Base-by-base conservation (phyloP, 92 coral and sea anemone genomes). In the Phenganax stokvisi region DNA sequence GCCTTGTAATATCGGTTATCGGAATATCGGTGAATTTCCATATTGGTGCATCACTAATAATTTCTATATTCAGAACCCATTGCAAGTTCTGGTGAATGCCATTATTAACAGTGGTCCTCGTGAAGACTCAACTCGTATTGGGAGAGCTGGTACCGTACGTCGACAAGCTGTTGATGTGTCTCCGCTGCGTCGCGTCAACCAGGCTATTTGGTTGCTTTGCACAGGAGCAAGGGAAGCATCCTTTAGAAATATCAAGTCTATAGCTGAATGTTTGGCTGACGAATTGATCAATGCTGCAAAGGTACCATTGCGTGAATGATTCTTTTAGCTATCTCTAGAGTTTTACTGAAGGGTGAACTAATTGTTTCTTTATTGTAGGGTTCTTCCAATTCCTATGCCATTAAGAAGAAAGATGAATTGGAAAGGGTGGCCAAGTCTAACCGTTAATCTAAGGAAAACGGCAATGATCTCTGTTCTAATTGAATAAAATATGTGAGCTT, bases 111-210 rank as follows among this genome's bases (percentile, higher is more conserved):
- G 98, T 88, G 98, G 98, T 54, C 98, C 98, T 27, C 93, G 98
- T 74, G 98, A 94, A 81, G 98, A 94, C 87, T 94, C 98, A 30
- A 94, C 98, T 51, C 92, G 98, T 81, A 94, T 94, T 87, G 98
- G 98, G 51, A 92, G 98, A 82, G 98, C 98, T 2, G 98, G 98
- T 72, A 94, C 98, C 59, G 98, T 94, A 59, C 92, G 98, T 31
- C 96, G 98, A 51, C 98, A 94, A 81, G 98, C 98, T 75, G 98
- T 94, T 67, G 98, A 94, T 81, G 98, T 94, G 86, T 92, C 98
- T 29, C 98, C 98, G 12, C 90, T 94, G 82, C 92, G 98, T 55
- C 98, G 98, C 71, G 98, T 94, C 61, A 94, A 94, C 87, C 98
- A 94, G 75, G 96, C 98, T 53, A 94, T 94, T 81, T 94, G 98